Conservation (phyloP, 1,140 invertebrate species). For the Tetramorium simillimum region DNA sequence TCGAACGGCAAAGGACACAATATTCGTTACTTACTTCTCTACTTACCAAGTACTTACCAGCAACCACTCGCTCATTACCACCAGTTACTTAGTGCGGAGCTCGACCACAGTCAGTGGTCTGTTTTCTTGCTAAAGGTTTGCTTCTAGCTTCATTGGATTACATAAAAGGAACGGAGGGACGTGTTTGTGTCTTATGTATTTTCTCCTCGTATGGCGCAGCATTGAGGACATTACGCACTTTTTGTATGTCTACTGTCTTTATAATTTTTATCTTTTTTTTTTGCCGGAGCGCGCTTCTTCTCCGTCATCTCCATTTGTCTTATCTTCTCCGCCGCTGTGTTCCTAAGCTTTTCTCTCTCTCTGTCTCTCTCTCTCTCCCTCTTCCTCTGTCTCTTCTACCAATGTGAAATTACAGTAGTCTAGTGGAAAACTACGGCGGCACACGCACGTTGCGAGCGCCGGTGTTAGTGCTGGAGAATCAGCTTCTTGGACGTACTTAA, state of each 20-base stretch:
- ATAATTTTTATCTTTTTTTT: neutral
- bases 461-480: slow-evolving; percentile 13
- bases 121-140: slow-evolving; percentile 15
- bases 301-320: slow-evolving; percentile 18
- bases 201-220: neutral
- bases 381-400: neutral
- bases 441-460: slow-evolving; percentile 30
- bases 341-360: neutral
- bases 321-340: neutral
- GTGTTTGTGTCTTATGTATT: slow-evolving; percentile 8
- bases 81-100: slow-evolving; percentile 35
- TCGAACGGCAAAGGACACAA: slow-evolving; percentile 36
- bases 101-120: slow-evolving; percentile 27
- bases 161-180: neutral
- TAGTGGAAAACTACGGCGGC: slow-evolving; percentile 5
- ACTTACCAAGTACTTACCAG: slow-evolving; percentile 20
- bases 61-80: slow-evolving; percentile 36
- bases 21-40: slow-evolving; percentile 32
- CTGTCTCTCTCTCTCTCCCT: too few species aligned
- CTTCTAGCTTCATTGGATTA: neutral
- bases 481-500: slow-evolving; percentile 47
- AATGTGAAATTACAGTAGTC: slow-evolving; percentile 61
- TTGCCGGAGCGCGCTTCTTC: neutral
- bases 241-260: neutral
- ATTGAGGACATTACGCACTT: slow-evolving; percentile 1